Percentiles rank a stretch among this genome's conserved stretches.
Conservation (phyloP, 2,797 vertebrate genomes). For the Sebastes diploproa region DNA sequence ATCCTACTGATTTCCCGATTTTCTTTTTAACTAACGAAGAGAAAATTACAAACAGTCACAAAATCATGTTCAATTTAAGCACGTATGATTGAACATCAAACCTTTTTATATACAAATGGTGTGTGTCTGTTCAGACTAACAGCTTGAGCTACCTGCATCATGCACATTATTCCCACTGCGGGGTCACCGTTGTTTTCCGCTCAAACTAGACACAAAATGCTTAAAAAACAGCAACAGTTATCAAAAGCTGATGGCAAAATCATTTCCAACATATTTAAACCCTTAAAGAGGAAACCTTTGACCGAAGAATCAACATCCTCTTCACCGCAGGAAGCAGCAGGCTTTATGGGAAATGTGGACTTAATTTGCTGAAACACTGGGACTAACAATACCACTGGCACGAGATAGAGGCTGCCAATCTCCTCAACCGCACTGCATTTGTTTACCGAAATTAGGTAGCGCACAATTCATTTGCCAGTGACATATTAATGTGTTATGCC, state of each 20-base stretch:
- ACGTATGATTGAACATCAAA: no score
- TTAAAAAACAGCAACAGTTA: conserved; percentile 29
- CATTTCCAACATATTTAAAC: conserved; percentile 61
- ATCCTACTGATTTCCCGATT: no score
- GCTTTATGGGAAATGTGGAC: conserved; percentile 67
- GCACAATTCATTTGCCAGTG: conserved; percentile 15
- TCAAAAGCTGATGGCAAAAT: conserved; percentile 52
- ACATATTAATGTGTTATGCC: conserved; percentile 6
- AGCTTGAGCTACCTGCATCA: neutral
- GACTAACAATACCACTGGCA: conserved; percentile 48
- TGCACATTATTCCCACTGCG: neutral
- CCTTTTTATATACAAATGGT: no score
- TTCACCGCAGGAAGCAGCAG: conserved; percentile 53
- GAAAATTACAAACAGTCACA: no score
- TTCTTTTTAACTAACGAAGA: no score
- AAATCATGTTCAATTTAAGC: no score
- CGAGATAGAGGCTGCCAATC: conserved; percentile 37
- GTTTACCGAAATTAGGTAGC: conserved; percentile 34
- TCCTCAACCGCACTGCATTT: conserved; percentile 2
- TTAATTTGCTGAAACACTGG: conserved; percentile 55
- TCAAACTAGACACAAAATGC: conserved; percentile 11
- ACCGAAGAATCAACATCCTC: conserved; percentile 60
- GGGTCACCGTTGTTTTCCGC: neutral
- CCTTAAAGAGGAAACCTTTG: conserved; percentile 60
- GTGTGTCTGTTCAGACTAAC: neutral